A percentile compares a stretch with the other conserved stretches of the same genome.
phyloP scores from a whole-genome alignment of 2,888 invertebrate genomes.

The Congeria kusceri region DNA sequence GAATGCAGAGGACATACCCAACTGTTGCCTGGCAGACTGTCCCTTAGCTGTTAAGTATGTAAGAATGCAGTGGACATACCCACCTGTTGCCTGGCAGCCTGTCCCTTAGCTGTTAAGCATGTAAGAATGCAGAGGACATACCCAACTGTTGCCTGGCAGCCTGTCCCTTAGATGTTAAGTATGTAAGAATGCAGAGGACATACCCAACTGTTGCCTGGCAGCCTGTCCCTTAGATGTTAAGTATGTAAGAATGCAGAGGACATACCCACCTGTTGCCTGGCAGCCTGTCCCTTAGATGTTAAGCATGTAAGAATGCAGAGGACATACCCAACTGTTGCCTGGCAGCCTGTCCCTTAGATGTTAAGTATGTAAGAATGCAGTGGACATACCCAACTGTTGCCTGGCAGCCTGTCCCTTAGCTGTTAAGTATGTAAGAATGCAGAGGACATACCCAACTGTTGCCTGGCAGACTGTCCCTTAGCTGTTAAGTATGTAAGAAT shows the following conservation, averaged over 20 bases:
- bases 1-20: too few species aligned
- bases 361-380: too few species aligned
- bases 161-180: conserved; percentile 84
- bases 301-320: too few species aligned
- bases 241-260: too few species aligned
- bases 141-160: conserved; percentile 80
- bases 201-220: conserved; percentile 77
- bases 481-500: too few species aligned
- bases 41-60: too few species aligned
- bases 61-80: too few species aligned
- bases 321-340: conserved; percentile 78
- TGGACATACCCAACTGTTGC: conserved; percentile 78
- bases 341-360: conserved; percentile 84
- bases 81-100: conserved; percentile 79
- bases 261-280: conserved; percentile 77
- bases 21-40: conserved; percentile 78
- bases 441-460: conserved; percentile 79
- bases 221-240: conserved; percentile 85
- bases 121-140: too few species aligned
- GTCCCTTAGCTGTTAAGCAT: conserved; percentile 84
- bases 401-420: conserved; percentile 83
- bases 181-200: too few species aligned
- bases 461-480: conserved; percentile 83
- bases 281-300: conserved; percentile 84
- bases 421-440: too few species aligned